Base-by-base conservation (phyloP, 2,888 invertebrate species). In the Erpobdella octoculata region DNA sequence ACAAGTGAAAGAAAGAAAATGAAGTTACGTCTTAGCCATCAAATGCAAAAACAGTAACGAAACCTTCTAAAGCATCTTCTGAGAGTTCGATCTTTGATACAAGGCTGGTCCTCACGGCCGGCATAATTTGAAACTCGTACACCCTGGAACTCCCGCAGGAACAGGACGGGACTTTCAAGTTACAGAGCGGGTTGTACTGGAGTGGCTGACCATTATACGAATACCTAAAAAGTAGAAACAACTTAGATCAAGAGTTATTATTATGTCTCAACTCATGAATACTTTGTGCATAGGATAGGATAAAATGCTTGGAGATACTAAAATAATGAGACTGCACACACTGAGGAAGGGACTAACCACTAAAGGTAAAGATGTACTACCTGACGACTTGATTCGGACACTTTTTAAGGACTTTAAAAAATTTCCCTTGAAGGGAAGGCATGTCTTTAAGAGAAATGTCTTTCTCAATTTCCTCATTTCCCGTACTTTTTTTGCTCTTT, bases 361-460 rank as follows among this genome's bases (percentile, higher is more conserved):
- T n/a, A n/a, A n/a, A n/a, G n/a, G n/a, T n/a, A n/a, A n/a, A n/a
- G n/a, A n/a, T 41, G 18, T 28, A 53, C 18, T 33, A 62, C 62
- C 62, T 62, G 35, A 62, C 33, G 1, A 62, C 33, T 62, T 62
- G 62, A 33, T 62, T 31, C n/a, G 62, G 62, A 62, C 35, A 62
- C 33, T 62, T 62, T 33, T 18, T 62, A 9, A 62, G 31, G n/a
- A n/a, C 33, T 62, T 62, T 8, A 33, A 31, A 62, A 12, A 62
- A 62, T 35, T 62, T 35, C 62, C 2, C 2, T 33, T 62, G 62
- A 12, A 28, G 8, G 8, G 28, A 2, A 31, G 21, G n/a, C 5
- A 62, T 62, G 62, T 12, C 21, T 9, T 62, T 35, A 28, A 33
- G 33, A 35, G 21, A 62, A 35, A 3, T 33, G 6, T 62, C 62